Evolutionary conservation across 2,113 vertebrate genomes (phyloP).

Genomic region (Mustela lutreola): DNA sequence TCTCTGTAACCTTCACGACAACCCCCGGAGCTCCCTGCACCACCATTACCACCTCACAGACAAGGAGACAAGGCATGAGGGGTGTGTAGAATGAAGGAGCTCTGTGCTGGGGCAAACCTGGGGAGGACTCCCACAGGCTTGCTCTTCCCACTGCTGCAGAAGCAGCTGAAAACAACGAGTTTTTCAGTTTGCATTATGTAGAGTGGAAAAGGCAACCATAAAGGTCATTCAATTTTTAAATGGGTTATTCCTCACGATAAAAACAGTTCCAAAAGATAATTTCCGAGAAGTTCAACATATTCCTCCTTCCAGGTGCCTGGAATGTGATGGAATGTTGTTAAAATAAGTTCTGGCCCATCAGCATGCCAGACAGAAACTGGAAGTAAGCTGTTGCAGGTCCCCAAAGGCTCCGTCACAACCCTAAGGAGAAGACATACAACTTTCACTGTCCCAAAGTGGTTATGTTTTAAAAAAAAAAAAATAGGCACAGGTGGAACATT

Average conservation of each 20-base stretch:
- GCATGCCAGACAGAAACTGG: neutral
- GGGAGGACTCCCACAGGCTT: neutral
- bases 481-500: no score
- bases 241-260: neutral
- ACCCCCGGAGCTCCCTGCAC: no score
- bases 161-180: no score
- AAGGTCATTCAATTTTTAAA: neutral
- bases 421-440: neutral
- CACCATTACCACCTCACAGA: neutral
- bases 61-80: neutral
- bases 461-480: neutral
- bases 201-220: neutral
- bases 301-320: neutral
- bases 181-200: accelerated
- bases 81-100: accelerated
- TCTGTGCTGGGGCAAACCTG: neutral
- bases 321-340: neutral
- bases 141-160: neutral
- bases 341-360: neutral
- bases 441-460: neutral
- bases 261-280: neutral
- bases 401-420: neutral
- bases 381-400: neutral
- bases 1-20: no score
- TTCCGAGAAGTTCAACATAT: neutral